Base-by-base conservation (phyloP, 2,113 vertebrate genomes). In the Zapornia atra region DNA sequence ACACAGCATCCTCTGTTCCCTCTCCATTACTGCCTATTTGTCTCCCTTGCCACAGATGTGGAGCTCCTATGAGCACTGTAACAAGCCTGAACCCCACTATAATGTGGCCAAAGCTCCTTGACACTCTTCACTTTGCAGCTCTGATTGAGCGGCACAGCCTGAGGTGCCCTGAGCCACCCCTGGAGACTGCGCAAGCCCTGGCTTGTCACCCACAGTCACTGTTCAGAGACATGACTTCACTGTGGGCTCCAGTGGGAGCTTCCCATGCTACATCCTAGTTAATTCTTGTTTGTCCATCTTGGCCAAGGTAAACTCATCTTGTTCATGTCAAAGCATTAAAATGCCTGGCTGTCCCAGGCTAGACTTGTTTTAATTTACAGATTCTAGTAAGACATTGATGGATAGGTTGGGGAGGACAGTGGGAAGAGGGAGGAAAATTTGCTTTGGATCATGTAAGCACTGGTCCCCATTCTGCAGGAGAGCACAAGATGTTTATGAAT, bases 281-380 rank as follows among this genome's bases (percentile, higher is more conserved):
- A 81, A n/a, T 20, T 64, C 72, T 88, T 60, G 4, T 25, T 73
- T 1, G 0, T 51, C 57, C 4, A 1, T 25, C 5, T 79, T 81
- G 34, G 17, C 8, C 14, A 46, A 77, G 22, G 19, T n/a, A 71
- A 94, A 77, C 17, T 60, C 10, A n/a, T 36, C 51, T 64, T 59
- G 8, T 59, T 80, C 11, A 1, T 13, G 10, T 24, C 33, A 63
- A 54, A 65, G 38, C 36, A 72, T 91, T 80, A 29, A 81, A 59
- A 87, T 4, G 3, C 36, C 60, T 60, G 31, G 3, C 28, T 85
- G 18, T 92, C 59, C 56, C 36, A 90, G 50, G 14, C 13, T 56
- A 59, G 33, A 28, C 26, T 90, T 82, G 15, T 59, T 96, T 96
- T 72, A 85, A 88, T 96, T 84, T 92, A 66, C 29, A 50, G 65